Evolutionary conservation across 1,140 invertebrate species (phyloP).

Genomic region (Anagrus nilaparvatae): DNA sequence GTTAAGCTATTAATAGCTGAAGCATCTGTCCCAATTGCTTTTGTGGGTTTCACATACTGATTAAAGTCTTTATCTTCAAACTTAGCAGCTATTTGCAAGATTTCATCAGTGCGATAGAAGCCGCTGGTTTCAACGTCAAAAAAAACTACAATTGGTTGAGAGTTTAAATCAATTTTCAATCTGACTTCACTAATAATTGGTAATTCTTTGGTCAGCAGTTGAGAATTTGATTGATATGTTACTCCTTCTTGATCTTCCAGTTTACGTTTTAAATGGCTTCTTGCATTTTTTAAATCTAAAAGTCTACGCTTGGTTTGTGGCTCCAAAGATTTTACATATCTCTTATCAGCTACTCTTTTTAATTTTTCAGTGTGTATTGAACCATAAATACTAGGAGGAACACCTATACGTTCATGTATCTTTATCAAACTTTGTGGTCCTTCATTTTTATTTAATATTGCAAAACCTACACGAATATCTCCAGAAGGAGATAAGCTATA

Average conservation of each 20-base stretch:
- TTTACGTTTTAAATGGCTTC: constrained; percentile 7
- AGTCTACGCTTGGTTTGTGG: not conserved
- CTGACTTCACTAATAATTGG: not conserved
- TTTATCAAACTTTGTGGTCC: not conserved
- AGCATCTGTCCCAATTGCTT: constrained; percentile 12
- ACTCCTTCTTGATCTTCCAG: constrained; percentile 7
- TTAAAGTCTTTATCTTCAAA: constrained; percentile 13
- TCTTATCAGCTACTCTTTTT: not conserved
- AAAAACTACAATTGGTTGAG: not conserved
- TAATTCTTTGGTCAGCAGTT: constrained; percentile 5
- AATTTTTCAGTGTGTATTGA: not conserved
- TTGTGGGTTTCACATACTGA: constrained; percentile 16
- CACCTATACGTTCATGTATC: not conserved
- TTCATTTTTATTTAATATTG: constrained; percentile 1
- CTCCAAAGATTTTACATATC: constrained; percentile 3
- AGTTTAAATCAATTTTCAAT: not conserved
- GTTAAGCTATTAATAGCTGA: constrained; percentile 14
- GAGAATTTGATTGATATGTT: constrained; percentile 9
- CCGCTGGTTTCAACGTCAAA: constrained; percentile 13
- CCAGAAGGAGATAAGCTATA: not conserved
- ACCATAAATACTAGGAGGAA: not conserved
- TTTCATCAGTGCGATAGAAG: constrained; percentile 13
- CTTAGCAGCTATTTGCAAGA: constrained; percentile 20
- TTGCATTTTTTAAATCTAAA: constrained; percentile 2
- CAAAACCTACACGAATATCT: constrained; percentile 1